Conservation (phyloP, 1,140 invertebrate species). For the Colletes gigas region DNA sequence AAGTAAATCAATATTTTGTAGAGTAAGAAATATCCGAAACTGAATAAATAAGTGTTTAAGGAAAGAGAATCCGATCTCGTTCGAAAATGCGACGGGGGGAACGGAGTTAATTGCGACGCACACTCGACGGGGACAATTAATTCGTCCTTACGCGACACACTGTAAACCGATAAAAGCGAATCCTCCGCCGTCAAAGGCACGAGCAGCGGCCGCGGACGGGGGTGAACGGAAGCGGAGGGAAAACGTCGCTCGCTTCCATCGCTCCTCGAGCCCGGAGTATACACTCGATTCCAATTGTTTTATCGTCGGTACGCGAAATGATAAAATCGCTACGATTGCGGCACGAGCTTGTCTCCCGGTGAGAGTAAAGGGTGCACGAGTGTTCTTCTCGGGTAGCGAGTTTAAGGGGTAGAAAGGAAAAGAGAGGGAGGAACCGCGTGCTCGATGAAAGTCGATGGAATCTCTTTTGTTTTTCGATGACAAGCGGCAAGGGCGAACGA, state of each 20-base stretch:
- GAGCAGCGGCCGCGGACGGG: not conserved
- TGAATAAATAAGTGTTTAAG: no score
- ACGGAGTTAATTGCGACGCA: slow-evolving; percentile 11
- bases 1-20: no score
- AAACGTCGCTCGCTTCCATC: slow-evolving; percentile 5
- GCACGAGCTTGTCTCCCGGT: slow-evolving; percentile 5
- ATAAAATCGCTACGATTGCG: slow-evolving; percentile 35
- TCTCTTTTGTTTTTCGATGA: slow-evolving; percentile 57
- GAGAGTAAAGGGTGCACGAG: slow-evolving; percentile 47
- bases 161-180: slow-evolving; percentile 18
- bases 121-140: slow-evolving; percentile 27
- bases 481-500: slow-evolving; percentile 23
- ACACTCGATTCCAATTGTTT: slow-evolving; percentile 51
- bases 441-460: slow-evolving; percentile 54
- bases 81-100: not conserved
- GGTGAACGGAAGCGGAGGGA: not conserved
- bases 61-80: not conserved
- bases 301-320: slow-evolving; percentile 37
- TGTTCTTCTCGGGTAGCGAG: slow-evolving; percentile 30
- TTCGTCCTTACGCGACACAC: slow-evolving; percentile 25
- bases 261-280: slow-evolving; percentile 17
- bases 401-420: slow-evolving; percentile 25
- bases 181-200: slow-evolving; percentile 12
- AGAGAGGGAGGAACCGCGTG: slow-evolving; percentile 16
- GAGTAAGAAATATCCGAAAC: no score